A percentile compares a stretch with the other conserved stretches of the same genome.
Conservation (phyloP, 2,888 invertebrate species). For the Argyresthia albistria region DNA sequence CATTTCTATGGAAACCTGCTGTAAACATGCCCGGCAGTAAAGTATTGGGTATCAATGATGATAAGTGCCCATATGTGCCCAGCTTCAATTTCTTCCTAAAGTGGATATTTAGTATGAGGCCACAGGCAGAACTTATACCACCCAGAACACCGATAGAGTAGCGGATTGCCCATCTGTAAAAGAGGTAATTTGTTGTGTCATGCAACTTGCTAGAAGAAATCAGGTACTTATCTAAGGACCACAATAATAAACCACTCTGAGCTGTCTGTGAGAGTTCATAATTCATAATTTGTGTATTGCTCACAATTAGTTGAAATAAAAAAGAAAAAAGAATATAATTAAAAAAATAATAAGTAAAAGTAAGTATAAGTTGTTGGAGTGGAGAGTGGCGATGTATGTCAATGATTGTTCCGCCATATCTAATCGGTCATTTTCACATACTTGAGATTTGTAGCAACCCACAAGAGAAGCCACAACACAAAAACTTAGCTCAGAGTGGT, state of each 20-base stretch:
- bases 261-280: background rate
- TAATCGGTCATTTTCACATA: too few species aligned
- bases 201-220: background rate
- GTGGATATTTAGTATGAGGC: conserved; percentile 74
- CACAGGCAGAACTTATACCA: conserved; percentile 59
- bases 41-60: conserved; percentile 75
- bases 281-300: background rate
- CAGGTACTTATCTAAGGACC: background rate
- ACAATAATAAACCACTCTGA: background rate
- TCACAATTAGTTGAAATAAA: too few species aligned
- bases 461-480: too few species aligned
- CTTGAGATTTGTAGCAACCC: too few species aligned
- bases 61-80: conserved; percentile 66
- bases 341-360: too few species aligned
- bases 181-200: conserved; percentile 3
- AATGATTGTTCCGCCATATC: too few species aligned
- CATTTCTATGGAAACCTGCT: conserved; percentile 69
- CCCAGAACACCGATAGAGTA: conserved; percentile 68
- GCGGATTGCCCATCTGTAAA: conserved; percentile 56
- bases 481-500: too few species aligned
- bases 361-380: too few species aligned
- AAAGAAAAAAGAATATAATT: too few species aligned
- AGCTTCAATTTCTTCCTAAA: conserved; percentile 76
- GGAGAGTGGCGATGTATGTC: too few species aligned
- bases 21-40: conserved; percentile 72